Evolutionary conservation across 2,113 vertebrate species (phyloP), one percentile per base, ranked within the genome.

Genomic region (Mystacornis crossleyi): DNA sequence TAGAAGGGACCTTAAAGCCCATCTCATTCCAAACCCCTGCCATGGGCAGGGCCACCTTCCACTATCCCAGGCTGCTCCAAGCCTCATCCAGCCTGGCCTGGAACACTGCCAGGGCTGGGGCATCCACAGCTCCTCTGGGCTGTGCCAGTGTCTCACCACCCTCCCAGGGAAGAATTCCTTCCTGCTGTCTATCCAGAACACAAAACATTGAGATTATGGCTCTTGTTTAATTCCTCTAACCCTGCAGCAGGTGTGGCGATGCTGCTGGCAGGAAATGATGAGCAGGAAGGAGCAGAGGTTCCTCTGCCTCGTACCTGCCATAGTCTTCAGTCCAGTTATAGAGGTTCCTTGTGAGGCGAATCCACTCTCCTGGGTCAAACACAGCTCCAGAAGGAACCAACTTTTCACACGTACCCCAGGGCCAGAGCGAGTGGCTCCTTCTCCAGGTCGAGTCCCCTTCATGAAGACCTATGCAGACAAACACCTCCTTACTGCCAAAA

Each of bases 291-390:
- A 57, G 51, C 77, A 75, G 60, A 48, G 20, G 29, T 3, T 7
- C 55, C 54, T 51, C 24, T 86, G 74, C 28, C 47, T 96, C 42
- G 0, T 96, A 98, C 98, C 98, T 98, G 71, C 96, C 97, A 5
- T 98, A 98, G n/a, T 95, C 98, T 94, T 99, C 98, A 12, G 98
- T 99, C 99, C 99, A 99, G 95, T 99, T 99, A 88, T 99, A 99
- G 90, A 99, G 95, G 64, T 98, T 97, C 73, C 90, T 98, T 14
- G 99, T 99, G 65, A 91, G 98, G 26, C 3, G 91, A 71, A 98
- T 98, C 99, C 99, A 99, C 60, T 98, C 96, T 67, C 97, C 98
- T 20, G 99, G 99, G 96, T 98, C 97, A 95, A 99, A 99, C 50
- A 93, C 96, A 89, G 69, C 96, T 81, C 95, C 89, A 6, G 97